A percentile compares a stretch with the other conserved stretches of the same genome.
Conservation (phyloP, 2,113 vertebrate genomes). For the Microcebus murinus region DNA sequence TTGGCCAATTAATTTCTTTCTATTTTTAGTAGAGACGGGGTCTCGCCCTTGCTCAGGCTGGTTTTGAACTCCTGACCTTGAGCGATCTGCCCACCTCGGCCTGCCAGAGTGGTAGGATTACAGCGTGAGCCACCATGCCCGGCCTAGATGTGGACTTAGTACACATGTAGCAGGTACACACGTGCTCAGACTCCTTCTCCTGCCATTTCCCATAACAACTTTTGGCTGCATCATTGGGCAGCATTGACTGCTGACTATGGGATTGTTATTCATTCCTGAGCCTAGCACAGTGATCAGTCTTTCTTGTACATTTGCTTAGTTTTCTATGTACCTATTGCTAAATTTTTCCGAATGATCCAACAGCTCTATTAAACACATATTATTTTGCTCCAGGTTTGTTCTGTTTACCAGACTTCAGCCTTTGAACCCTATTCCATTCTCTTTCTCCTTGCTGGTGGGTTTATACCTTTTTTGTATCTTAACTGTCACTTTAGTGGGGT, state of each 20-base stretch:
- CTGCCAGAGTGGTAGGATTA: too few species aligned
- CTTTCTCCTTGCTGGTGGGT: neutral
- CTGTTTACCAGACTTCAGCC: neutral
- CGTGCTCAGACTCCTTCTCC: neutral
- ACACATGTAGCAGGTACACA: fast-evolving
- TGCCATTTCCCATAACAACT: neutral
- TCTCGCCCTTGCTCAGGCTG: too few species aligned
- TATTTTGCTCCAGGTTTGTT: neutral
- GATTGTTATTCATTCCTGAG: neutral
- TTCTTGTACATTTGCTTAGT: conserved; percentile 11
- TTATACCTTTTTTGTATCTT: neutral
- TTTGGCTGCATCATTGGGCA: neutral
- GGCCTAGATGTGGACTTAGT: neutral
- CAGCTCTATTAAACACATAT: neutral
- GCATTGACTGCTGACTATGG: neutral
- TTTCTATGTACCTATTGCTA: neutral
- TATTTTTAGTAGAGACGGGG: too few species aligned
- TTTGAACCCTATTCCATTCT: neutral
- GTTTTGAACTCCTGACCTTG: too few species aligned
- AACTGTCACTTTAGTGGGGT: neutral
- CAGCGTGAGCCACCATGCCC: too few species aligned
- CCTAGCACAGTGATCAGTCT: neutral
- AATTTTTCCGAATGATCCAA: neutral
- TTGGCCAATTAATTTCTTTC: too few species aligned
- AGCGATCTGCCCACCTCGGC: too few species aligned